These are phyloP conservation scores for Rhynchophorus ferrugineus DNA, from an alignment of 1,140 invertebrate species.

Conservation along the genomic window DNA sequence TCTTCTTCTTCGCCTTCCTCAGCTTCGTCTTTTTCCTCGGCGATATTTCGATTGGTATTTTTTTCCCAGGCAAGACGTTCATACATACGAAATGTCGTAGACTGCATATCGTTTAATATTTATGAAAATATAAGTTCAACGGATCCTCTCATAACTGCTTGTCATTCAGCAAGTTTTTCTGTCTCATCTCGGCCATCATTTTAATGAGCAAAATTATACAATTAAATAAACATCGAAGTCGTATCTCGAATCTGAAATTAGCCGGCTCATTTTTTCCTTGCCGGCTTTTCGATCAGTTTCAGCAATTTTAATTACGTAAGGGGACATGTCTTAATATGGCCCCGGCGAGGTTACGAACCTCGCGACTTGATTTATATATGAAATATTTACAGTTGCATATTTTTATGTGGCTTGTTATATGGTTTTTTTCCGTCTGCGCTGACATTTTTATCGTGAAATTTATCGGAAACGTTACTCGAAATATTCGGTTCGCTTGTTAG, in stretches of 20 bases:
- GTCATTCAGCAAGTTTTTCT: background rate
- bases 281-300: background rate
- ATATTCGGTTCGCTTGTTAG: too few species aligned
- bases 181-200: background rate
- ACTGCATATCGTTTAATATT: background rate
- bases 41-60: too few species aligned
- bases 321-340: background rate
- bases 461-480: too few species aligned
- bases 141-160: background rate
- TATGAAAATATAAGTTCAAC: background rate
- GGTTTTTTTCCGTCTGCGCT: too few species aligned
- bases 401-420: too few species aligned
- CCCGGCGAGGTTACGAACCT: background rate
- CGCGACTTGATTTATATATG: too few species aligned
- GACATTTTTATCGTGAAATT: too few species aligned
- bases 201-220: background rate
- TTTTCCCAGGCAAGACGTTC: background rate
- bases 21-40: too few species aligned
- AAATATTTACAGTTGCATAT: too few species aligned
- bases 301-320: background rate
- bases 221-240: background rate
- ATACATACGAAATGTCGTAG: background rate
- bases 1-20: background rate
- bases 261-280: background rate
- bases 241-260: background rate